These are phyloP conservation scores for Camelus bactrianus DNA, from an alignment of 2,113 vertebrate genomes.

Conservation along the genomic window DNA sequence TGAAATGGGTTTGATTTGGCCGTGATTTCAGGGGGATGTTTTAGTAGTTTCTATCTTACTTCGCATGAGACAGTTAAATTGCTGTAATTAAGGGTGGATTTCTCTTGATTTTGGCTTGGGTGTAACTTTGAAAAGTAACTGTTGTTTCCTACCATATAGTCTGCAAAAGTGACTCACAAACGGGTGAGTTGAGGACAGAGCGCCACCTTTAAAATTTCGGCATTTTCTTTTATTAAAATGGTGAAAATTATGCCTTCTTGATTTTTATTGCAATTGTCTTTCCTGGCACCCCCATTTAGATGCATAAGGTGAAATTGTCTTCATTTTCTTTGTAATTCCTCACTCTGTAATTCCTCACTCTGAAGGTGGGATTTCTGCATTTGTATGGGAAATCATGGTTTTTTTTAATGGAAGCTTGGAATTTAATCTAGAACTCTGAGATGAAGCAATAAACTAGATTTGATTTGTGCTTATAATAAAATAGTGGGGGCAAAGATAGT, in stretches of 20 bases:
- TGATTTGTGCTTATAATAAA: background rate
- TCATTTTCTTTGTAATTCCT: background rate
- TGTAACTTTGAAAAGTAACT: constrained; percentile 83
- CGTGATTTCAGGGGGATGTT: constrained; percentile 51
- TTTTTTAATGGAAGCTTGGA: background rate
- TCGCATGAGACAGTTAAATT: constrained; percentile 76
- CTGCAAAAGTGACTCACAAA: constrained; percentile 84
- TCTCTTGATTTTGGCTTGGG: constrained; percentile 80
- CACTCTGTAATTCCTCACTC: background rate
- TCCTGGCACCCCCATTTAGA: constrained; percentile 38
- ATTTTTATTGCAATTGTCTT: constrained; percentile 42
- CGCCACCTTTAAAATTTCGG: constrained; percentile 82
- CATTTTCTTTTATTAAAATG: constrained; percentile 69
- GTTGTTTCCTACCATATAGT: constrained; percentile 82
- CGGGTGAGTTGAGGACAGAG: constrained; percentile 83
- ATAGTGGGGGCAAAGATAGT: background rate
- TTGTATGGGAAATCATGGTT: background rate
- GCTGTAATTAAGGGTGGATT: constrained; percentile 80
- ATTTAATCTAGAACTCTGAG: constrained; percentile 41
- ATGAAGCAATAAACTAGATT: constrained; percentile 52
- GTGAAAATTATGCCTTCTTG: constrained; percentile 57
- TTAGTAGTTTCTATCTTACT: constrained; percentile 69
- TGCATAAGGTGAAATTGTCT: background rate
- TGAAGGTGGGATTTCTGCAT: constrained; percentile 11
- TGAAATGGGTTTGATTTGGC: constrained; percentile 55